Evolutionary conservation across 2,113 vertebrate genomes (phyloP), one percentile per base, ranked within the genome.

Genomic region (Parotia lawesii): DNA sequence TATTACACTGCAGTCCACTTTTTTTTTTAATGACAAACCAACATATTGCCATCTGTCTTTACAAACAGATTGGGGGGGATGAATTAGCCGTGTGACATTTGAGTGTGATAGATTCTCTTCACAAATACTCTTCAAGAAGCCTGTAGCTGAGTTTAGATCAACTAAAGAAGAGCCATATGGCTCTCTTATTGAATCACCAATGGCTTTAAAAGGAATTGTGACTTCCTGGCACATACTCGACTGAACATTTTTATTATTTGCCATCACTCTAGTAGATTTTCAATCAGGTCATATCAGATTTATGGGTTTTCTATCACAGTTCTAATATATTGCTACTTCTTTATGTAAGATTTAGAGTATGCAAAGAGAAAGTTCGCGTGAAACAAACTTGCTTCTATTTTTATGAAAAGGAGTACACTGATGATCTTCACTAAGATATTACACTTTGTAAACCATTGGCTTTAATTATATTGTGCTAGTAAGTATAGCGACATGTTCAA

Each of bases 41-140:
- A 33, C 40, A 76, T 69, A 87, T 37, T 77, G 69, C 86, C 79
- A 87, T 96, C 90, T 96, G 94, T 94, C 87, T 94, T 95, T 73
- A 74, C 76, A 91, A 94, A 78, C 31, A 74, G 74, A 70, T 2
- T 50, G 27, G 5, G 14, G 24, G 11, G 5, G 10, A 22, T 58
- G 73, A 69, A 93, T 93, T 95, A 96, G 42, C 78, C 88, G 35
- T 77, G 65, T 95, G 64, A 90, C 71, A 94, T 73, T 91, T 93
- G 51, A 51, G 38, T 1, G 0, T 83, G 81, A 78, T 92, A 96
- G 25, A 65, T 74, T 91, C 45, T 92, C 38, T 82, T 82, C 31
- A 51, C 22, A 87, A 92, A 87, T 93, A 73, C 75, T 91, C 78
- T 66, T 90, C 76, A 85, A 71, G 44, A 90, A 71, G 42, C 57